A percentile compares a stretch with the other conserved stretches of the same genome.
These are phyloP conservation scores for Heteromyza rotundicornis DNA, from an alignment of 2,888 invertebrate genomes.

Conservation along the genomic window DNA sequence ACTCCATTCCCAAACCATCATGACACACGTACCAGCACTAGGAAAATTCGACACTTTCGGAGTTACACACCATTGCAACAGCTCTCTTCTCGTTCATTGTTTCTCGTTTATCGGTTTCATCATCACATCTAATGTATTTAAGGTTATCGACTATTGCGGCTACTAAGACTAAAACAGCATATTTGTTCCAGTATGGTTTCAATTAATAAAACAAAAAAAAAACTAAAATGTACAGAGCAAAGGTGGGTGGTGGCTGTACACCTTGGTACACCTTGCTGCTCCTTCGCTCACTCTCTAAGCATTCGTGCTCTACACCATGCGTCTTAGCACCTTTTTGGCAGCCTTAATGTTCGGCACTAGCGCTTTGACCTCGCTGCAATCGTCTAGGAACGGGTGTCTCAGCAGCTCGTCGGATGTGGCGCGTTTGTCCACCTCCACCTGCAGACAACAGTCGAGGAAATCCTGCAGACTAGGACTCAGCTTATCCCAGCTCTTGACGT, in stretches of 20 bases:
- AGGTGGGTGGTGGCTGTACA: not conserved
- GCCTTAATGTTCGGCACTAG: conserved; percentile 90
- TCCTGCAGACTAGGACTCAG: conserved; percentile 79
- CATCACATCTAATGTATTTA: no score
- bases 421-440: conserved; percentile 87
- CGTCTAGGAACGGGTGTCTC: conserved; percentile 88
- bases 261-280: not conserved
- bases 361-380: conserved; percentile 80
- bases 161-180: no score
- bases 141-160: no score
- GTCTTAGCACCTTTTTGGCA: conserved; percentile 79
- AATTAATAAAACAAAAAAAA: no score
- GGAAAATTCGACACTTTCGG: no score
- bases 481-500: conserved; percentile 82
- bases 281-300: not conserved
- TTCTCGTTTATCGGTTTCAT: no score
- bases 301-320: conserved; percentile 56
- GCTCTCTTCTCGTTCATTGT: no score
- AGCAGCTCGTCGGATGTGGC: conserved; percentile 87
- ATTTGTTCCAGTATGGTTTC: not conserved
- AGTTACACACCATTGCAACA: no score
- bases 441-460: conserved; percentile 87
- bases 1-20: no score
- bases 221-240: conserved; percentile 3
- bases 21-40: no score